These are phyloP conservation scores for Dicaeum eximium DNA, from an alignment of 2,113 vertebrate genomes.

Conservation along the genomic window DNA sequence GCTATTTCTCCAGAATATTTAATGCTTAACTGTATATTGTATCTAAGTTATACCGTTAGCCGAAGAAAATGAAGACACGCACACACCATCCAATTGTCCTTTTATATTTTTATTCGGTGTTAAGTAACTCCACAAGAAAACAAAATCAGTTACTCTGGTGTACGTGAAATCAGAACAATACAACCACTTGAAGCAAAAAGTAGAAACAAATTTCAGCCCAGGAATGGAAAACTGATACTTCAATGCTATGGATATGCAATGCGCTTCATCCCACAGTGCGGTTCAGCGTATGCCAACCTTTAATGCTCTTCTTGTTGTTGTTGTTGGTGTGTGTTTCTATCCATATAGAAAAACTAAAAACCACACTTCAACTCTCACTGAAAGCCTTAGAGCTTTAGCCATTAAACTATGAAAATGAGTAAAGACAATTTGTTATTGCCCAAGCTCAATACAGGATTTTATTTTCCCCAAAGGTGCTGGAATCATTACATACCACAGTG, in stretches of 20 bases:
- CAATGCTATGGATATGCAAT: slow-evolving; percentile 78
- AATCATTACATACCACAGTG: slow-evolving; percentile 67
- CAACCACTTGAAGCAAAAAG: slow-evolving; percentile 83
- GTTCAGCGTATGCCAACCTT: slow-evolving; percentile 78
- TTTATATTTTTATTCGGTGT: slow-evolving; percentile 93
- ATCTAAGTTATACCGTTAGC: fast-evolving
- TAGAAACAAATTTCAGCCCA: slow-evolving; percentile 75
- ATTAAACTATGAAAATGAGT: slow-evolving; percentile 69
- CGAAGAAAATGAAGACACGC: background rate
- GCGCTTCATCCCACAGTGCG: slow-evolving; percentile 80
- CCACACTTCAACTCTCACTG: slow-evolving; percentile 74
- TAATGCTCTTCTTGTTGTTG: slow-evolving; percentile 58
- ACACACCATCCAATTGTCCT: slow-evolving; percentile 47
- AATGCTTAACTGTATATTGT: background rate
- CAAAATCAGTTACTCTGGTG: slow-evolving; percentile 93
- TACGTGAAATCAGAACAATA: slow-evolving; percentile 95
- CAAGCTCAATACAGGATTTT: slow-evolving; percentile 50
- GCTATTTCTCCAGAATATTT: background rate
- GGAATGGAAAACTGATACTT: slow-evolving; percentile 76
- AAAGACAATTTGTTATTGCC: slow-evolving; percentile 70
- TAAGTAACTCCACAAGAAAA: slow-evolving; percentile 99
- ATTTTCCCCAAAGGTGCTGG: slow-evolving; percentile 57
- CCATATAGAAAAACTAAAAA: slow-evolving; percentile 76
- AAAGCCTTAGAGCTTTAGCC: slow-evolving; percentile 74
- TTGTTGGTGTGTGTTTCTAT: slow-evolving; percentile 65